These are phyloP conservation scores for Corbicula japonica DNA, from an alignment of 2,888 invertebrate species.

Conservation along the genomic window DNA sequence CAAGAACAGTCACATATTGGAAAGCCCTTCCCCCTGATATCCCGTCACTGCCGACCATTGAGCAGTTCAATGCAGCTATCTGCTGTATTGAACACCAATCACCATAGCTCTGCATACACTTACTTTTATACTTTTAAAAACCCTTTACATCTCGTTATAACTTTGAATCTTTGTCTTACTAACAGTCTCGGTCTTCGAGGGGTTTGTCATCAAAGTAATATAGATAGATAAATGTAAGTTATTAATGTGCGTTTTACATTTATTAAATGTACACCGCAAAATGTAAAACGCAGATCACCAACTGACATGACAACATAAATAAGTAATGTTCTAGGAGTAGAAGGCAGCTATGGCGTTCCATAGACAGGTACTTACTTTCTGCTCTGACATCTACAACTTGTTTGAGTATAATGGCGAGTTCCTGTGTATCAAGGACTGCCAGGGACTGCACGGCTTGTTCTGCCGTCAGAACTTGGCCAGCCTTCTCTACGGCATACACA, in stretches of 20 bases:
- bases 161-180: no score
- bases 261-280: no score
- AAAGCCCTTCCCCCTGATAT: no score
- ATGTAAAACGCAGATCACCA: no score
- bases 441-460: slow-evolving; percentile 65
- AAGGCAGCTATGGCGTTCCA: neutral
- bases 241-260: neutral
- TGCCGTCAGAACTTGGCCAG: slow-evolving; percentile 64
- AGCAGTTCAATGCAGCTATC: no score
- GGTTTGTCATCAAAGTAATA: neutral
- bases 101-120: no score
- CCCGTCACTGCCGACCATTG: no score
- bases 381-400: slow-evolving; percentile 78
- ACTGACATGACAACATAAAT: neutral
- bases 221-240: neutral
- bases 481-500: slow-evolving; percentile 69
- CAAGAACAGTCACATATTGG: no score
- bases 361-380: slow-evolving; percentile 72
- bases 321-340: neutral
- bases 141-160: no score
- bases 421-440: slow-evolving; percentile 75
- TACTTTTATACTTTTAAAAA: no score
- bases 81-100: no score
- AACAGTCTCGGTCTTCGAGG: no score
- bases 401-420: slow-evolving; percentile 79